These are phyloP conservation scores for Pachypanchax playfairii DNA, from an alignment of 2,113 vertebrate species.

Conservation along the genomic window DNA sequence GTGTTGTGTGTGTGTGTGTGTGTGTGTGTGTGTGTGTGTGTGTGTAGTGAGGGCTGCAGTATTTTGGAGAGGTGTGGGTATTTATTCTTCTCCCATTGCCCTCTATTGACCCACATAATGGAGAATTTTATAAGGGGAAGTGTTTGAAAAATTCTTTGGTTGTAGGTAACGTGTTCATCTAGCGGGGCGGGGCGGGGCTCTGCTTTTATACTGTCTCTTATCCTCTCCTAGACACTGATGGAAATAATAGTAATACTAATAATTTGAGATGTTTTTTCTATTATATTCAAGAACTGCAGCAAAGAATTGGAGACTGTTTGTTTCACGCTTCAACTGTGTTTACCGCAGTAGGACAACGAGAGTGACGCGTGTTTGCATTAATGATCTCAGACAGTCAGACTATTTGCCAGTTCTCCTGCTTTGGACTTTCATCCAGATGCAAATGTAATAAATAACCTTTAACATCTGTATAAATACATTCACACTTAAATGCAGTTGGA, in stretches of 20 bases:
- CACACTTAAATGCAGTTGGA: not conserved
- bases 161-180: slow-evolving; percentile 73
- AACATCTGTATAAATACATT: not conserved
- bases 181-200: slow-evolving; percentile 22
- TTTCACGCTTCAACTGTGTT: too few species aligned
- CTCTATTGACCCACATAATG: slow-evolving; percentile 85
- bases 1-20: slow-evolving; percentile 27
- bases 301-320: not conserved
- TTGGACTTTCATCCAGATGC: not conserved
- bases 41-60: slow-evolving; percentile 40
- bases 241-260: too few species aligned
- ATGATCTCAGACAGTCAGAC: not conserved
- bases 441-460: not conserved
- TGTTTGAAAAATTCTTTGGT: slow-evolving; percentile 81
- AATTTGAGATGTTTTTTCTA: too few species aligned
- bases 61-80: slow-evolving; percentile 62
- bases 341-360: not conserved
- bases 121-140: slow-evolving; percentile 80
- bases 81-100: slow-evolving; percentile 83
- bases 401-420: not conserved
- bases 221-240: not conserved
- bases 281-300: not conserved
- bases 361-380: not conserved
- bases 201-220: not conserved
- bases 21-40: slow-evolving; percentile 35